phyloP scores from a whole-genome alignment of 23 tunicate species.

The Styela plicata region DNA sequence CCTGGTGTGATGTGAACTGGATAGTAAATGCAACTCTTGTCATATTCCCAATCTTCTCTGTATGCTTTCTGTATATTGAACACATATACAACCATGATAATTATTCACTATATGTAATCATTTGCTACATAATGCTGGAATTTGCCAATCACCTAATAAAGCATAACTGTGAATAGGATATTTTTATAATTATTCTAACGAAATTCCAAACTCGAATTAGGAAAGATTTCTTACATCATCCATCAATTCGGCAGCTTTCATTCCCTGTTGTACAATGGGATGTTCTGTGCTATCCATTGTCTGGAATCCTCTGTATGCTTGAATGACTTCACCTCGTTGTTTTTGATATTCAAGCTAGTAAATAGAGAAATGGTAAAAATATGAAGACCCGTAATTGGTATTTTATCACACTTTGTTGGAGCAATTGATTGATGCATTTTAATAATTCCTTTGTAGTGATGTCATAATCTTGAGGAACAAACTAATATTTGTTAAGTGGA shows the following conservation, averaged over 20 bases:
- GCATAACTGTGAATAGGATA: too few species aligned
- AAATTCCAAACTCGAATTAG: too few species aligned
- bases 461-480: too few species aligned
- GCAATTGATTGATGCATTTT: background rate
- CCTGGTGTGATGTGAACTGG: constrained; percentile 91
- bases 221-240: constrained; percentile 34
- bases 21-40: constrained; percentile 66
- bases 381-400: background rate
- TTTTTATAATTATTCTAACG: too few species aligned
- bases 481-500: too few species aligned
- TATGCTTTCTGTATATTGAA: constrained; percentile 81
- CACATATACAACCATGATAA: too few species aligned
- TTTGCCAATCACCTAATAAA: too few species aligned
- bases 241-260: constrained; percentile 52
- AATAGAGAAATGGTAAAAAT: background rate
- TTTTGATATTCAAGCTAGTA: constrained; percentile 54
- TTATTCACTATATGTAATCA: too few species aligned
- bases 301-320: constrained; percentile 77
- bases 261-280: constrained; percentile 68
- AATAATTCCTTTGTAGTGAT: background rate
- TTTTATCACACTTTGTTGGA: too few species aligned
- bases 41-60: constrained; percentile 92
- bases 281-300: constrained; percentile 51
- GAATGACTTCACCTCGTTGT: constrained; percentile 52
- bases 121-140: too few species aligned